Conservation (phyloP, 2,113 vertebrate species). For the Eurystomus gularis region DNA sequence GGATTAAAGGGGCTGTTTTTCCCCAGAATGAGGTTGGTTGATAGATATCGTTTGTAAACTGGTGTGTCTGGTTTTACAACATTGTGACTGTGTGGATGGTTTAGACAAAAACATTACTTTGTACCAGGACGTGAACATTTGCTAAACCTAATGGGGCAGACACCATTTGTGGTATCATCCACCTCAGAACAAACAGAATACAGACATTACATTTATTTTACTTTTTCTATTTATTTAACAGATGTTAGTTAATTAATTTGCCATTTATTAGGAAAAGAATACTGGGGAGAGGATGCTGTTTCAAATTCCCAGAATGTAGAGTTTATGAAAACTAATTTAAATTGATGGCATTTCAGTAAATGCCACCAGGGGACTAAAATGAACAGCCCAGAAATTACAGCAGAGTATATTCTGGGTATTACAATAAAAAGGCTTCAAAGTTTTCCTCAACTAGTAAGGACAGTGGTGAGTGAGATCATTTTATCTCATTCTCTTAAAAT, state of each 20-base stretch:
- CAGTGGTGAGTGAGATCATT: neutral
- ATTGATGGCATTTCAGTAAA: neutral
- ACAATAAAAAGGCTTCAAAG: neutral
- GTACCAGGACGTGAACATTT: neutral
- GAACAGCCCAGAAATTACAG: neutral
- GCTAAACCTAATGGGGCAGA: neutral
- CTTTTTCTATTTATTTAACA: neutral
- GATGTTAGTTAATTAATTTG: neutral
- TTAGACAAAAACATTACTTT: neutral
- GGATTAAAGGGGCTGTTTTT: rapidly evolving
- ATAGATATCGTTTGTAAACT: neutral
- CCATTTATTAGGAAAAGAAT: neutral
- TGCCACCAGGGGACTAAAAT: neutral
- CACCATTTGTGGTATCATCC: neutral
- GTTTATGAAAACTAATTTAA: neutral
- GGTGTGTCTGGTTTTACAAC: neutral
- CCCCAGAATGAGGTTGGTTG: neutral
- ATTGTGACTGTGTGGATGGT: neutral
- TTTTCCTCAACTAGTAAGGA: neutral
- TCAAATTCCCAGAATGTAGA: neutral
- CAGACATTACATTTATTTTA: neutral
- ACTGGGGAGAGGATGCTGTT: neutral
- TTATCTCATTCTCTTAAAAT: neutral
- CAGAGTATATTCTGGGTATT: neutral
- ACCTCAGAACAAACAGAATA: neutral